Evolutionary conservation across 2,113 vertebrate species (phyloP).

Genomic region (Nothocercus nigrocapillus): DNA sequence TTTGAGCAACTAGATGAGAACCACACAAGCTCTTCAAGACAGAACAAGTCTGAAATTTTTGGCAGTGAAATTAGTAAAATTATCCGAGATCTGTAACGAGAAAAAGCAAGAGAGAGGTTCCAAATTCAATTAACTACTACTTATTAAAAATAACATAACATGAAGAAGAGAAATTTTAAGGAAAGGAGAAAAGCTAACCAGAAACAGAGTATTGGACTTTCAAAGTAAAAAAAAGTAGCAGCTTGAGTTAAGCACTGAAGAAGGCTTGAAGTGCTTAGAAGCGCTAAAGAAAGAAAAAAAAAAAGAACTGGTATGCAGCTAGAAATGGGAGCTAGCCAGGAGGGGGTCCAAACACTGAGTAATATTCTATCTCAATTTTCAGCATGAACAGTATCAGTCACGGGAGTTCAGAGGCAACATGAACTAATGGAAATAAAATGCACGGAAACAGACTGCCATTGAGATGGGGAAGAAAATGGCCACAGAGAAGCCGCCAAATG

Average conservation of each 20-base stretch:
- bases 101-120: neutral
- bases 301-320: neutral
- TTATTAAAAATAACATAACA: fast-evolving
- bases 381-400: neutral
- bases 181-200: neutral
- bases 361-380: neutral
- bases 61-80: neutral
- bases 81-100: neutral
- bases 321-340: neutral
- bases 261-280: too few species aligned
- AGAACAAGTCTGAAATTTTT: neutral
- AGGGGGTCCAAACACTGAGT: neutral
- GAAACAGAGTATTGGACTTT: neutral
- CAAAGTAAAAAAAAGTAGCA: neutral
- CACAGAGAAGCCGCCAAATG: neutral
- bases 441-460: fast-evolving
- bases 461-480: neutral
- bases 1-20: neutral
- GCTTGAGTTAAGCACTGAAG: neutral
- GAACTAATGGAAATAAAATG: neutral
- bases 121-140: neutral
- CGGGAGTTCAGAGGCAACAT: neutral
- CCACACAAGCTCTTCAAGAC: neutral
- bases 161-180: neutral
- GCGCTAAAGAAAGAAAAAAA: neutral